A percentile compares a stretch with the other conserved stretches of the same genome.
Conservation (phyloP, 92 coral and sea anemone genomes). For the Virgularia gustaviana region DNA sequence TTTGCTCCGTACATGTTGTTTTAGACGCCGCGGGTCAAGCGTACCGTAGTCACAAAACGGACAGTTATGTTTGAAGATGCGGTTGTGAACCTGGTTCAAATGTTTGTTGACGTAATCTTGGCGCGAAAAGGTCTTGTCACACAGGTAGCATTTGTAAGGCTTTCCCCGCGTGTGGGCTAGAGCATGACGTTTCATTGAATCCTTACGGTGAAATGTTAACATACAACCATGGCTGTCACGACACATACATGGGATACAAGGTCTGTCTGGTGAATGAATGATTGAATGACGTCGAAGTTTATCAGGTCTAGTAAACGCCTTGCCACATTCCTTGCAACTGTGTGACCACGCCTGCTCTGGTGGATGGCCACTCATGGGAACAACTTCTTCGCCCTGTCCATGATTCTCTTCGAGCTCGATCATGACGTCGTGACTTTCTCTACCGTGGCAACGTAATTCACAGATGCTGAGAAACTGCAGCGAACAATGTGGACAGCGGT, state of each 20-base stretch:
- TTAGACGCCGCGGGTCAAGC: constrained; percentile 20
- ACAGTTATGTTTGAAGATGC: constrained; percentile 23
- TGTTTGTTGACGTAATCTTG: constrained; percentile 30
- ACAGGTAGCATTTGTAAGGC: constrained; percentile 18
- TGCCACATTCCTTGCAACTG: constrained; percentile 23
- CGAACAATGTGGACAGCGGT: constrained; percentile 2
- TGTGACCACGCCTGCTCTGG: constrained; percentile 7
- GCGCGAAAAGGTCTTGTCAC: constrained; percentile 29
- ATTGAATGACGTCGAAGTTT: constrained; percentile 24
- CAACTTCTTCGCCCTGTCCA: not conserved
- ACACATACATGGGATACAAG: constrained; percentile 28
- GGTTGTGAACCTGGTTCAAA: constrained; percentile 26
- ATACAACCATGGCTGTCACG: constrained; percentile 29
- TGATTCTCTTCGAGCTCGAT: not conserved
- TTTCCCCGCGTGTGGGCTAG: constrained; percentile 23
- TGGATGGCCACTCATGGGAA: too few species aligned
- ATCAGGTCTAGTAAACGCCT: constrained; percentile 31
- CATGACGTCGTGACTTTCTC: not conserved
- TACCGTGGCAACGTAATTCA: constrained; percentile 9
- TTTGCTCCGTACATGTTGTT: constrained; percentile 12
- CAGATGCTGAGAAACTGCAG: constrained; percentile 16
- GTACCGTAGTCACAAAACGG: constrained; percentile 33
- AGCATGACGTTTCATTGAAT: constrained; percentile 33
- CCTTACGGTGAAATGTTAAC: constrained; percentile 23
- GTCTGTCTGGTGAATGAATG: constrained; percentile 32